phyloP scores from a whole-genome alignment of 2,888 invertebrate genomes.

The Phortica okadai region DNA sequence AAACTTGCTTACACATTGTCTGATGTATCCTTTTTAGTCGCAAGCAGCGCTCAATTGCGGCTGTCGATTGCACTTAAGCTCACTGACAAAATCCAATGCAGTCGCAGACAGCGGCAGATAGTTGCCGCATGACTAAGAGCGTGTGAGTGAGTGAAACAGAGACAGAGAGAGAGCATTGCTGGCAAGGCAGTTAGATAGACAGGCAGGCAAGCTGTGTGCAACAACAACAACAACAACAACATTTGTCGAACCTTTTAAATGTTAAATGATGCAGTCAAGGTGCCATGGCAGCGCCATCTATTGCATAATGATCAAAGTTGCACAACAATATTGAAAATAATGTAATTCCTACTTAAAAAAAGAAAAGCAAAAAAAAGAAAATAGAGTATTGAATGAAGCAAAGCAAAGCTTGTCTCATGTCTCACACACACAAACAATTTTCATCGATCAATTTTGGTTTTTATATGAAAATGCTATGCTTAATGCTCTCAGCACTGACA shows the following conservation, averaged over 20 bases:
- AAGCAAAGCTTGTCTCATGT: neutral
- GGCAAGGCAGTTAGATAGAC: conserved; percentile 23
- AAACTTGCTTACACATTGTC: neutral
- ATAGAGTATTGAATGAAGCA: neutral
- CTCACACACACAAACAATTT: conserved; percentile 37
- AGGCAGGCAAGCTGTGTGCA: conserved; percentile 34
- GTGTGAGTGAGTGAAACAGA: conserved; percentile 21
- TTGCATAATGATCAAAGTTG: neutral
- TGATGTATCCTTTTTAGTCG: neutral
- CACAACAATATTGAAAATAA: neutral
- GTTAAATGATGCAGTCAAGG: conserved; percentile 65
- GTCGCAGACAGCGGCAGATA: conserved; percentile 37
- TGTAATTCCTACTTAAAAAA: neutral
- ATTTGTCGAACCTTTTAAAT: conserved; percentile 53
- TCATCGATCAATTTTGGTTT: conserved; percentile 60
- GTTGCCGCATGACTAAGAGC: conserved; percentile 13
- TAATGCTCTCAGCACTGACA: conserved; percentile 37
- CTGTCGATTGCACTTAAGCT: conserved; percentile 14
- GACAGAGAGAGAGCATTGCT: conserved; percentile 7
- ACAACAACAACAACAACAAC: too few species aligned
- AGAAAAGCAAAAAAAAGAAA: neutral
- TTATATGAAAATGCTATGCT: conserved; percentile 42
- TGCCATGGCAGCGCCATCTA: conserved; percentile 57
- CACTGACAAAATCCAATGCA: conserved; percentile 29
- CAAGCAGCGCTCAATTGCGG: conserved; percentile 13